Evolutionary conservation across 92 coral and sea anemone species (phyloP).

Genomic region (Desmophyllum pertusum): DNA sequence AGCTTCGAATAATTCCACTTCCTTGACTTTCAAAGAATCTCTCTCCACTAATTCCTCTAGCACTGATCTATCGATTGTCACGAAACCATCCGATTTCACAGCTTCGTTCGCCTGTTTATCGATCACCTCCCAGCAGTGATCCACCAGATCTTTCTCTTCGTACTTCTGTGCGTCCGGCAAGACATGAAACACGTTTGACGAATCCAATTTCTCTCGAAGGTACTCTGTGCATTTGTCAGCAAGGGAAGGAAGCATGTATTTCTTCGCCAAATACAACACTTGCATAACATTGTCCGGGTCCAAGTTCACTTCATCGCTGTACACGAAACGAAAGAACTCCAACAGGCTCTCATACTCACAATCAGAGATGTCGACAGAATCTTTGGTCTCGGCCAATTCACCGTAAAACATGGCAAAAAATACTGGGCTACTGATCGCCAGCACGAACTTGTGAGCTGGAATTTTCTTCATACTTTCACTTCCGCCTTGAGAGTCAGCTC

Average conservation of each 20-base stretch:
- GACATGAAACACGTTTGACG: conserved; percentile 56
- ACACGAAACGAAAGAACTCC: too few relatives aligned
- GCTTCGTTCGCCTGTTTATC: conserved; percentile 48
- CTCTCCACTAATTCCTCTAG: conserved; percentile 47
- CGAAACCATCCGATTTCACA: conserved; percentile 53
- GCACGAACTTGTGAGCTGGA: too few relatives aligned
- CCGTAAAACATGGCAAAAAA: too few relatives aligned
- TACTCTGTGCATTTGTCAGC: conserved; percentile 40
- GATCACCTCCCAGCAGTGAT: conserved; percentile 64
- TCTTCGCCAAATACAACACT: conserved; percentile 65
- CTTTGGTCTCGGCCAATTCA: too few relatives aligned
- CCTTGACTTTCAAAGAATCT: conserved; percentile 40
- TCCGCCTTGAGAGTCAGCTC: too few relatives aligned
- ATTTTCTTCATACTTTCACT: too few relatives aligned
- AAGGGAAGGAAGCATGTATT: conserved; percentile 61
- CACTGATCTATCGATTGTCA: conserved; percentile 23
- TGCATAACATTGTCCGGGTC: conserved; percentile 31
- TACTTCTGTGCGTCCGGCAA: conserved; percentile 49
- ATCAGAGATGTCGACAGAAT: too few relatives aligned
- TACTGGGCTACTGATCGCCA: too few relatives aligned
- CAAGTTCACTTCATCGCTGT: conserved; percentile 57
- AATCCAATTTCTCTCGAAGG: conserved; percentile 26
- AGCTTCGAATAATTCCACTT: conserved; percentile 66
- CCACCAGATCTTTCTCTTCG: conserved; percentile 46
- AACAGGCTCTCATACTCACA: too few relatives aligned